Evolutionary conservation across 2,888 invertebrate species (phyloP).

Genomic region (Microctonus aethiopoides): DNA sequence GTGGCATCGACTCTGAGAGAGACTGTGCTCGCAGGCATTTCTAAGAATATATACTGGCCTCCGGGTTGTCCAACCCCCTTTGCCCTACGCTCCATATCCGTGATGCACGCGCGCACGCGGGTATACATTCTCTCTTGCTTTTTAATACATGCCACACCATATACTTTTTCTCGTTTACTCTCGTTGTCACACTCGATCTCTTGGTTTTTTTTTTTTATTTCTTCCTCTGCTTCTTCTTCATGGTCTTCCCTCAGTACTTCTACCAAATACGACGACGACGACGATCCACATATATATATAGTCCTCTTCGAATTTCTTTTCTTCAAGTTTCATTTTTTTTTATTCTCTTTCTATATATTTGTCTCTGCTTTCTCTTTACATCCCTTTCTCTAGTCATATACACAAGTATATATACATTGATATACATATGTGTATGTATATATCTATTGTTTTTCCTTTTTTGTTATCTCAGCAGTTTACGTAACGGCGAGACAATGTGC

Average conservation of each 20-base stretch:
- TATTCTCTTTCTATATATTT: not conserved
- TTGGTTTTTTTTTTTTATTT: conserved; percentile 4
- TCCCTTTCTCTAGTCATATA: not conserved
- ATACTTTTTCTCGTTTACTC: conserved; percentile 9
- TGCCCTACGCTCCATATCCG: conserved; percentile 38
- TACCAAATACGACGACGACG: not conserved
- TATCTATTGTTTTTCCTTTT: not conserved
- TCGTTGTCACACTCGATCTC: not conserved
- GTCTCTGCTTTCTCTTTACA: not conserved
- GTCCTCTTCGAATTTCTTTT: not conserved
- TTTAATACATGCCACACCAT: not conserved
- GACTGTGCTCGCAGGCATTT: conserved; percentile 33
- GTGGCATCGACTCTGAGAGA: conserved; percentile 37
- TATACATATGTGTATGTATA: not conserved
- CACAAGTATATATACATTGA: not conserved
- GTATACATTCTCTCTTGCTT: conserved; percentile 21
- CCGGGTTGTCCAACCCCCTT: conserved; percentile 38
- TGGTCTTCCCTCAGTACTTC: not conserved
- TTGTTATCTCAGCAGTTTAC: conserved; percentile 13
- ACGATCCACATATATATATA: not conserved
- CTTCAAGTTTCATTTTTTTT: not conserved
- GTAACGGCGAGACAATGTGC: conserved; percentile 9
- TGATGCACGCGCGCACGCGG: conserved; percentile 30
- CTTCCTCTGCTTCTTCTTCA: not conserved
- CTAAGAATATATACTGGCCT: conserved; percentile 38